Conservation (phyloP, 2,113 vertebrate species). For the Engraulis encrasicolus region DNA sequence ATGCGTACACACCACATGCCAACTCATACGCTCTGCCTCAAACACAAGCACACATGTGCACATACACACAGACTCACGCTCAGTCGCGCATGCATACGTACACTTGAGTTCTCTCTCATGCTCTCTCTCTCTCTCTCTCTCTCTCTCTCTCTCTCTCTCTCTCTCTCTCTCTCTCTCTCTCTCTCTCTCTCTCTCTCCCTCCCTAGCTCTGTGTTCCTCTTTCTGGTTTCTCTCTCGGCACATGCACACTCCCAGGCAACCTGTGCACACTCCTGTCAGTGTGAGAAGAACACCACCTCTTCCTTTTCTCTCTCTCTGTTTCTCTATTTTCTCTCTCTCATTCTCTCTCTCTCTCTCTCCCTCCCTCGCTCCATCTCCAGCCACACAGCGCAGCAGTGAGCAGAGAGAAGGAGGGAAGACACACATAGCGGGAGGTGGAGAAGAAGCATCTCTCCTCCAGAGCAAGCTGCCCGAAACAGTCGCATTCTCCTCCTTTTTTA, state of each 20-base stretch:
- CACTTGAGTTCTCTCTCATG: background rate
- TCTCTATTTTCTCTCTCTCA: background rate
- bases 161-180: background rate
- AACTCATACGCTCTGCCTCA: background rate
- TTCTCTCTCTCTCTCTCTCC: background rate
- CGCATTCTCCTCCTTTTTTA: background rate
- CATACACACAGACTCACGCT: background rate
- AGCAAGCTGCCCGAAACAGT: conserved; percentile 35
- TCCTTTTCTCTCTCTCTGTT: background rate
- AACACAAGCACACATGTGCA: conserved; percentile 13
- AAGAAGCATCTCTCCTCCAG: conserved; percentile 22
- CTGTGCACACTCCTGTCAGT: conserved; percentile 1
- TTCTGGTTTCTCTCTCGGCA: too few species aligned
- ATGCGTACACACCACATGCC: conserved; percentile 45
- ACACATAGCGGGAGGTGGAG: conserved; percentile 27
- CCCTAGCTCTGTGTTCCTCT: too few species aligned
- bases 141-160: background rate
- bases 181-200: background rate
- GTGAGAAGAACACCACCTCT: conserved; percentile 4
- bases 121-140: background rate
- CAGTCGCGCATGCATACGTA: background rate
- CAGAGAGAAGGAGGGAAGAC: conserved; percentile 16
- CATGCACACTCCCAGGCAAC: background rate
- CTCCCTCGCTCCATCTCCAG: background rate
- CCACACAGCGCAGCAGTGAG: background rate